Conservation (phyloP, 2,797 vertebrate species). For the Melanotaenia parkinsoni region DNA sequence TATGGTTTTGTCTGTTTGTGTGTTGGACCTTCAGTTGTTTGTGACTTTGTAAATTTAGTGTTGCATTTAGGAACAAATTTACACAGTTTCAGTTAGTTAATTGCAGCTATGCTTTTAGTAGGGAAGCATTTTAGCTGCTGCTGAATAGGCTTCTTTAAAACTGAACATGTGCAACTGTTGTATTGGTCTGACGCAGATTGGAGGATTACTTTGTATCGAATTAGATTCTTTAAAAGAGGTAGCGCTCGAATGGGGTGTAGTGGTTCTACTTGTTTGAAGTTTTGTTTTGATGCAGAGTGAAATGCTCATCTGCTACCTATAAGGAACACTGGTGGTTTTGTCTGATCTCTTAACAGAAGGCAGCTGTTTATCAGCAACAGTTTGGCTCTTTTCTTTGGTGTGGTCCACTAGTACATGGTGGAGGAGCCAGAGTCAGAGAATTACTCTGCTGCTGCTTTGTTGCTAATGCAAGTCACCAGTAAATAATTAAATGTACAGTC, state of each 20-base stretch:
- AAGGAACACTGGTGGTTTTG: conserved; percentile 28
- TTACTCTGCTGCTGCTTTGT: conserved; percentile 42
- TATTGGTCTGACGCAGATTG: not conserved
- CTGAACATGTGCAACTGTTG: not conserved
- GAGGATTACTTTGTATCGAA: not conserved
- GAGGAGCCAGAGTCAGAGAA: conserved; percentile 43
- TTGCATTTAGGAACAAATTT: not conserved
- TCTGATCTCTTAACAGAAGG: conserved; percentile 29
- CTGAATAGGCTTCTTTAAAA: conserved; percentile 11
- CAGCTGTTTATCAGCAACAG: conserved; percentile 44
- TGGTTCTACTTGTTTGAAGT: not conserved
- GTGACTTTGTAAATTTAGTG: conserved; percentile 13
- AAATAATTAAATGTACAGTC: conserved; percentile 68
- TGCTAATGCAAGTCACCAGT: conserved; percentile 67
- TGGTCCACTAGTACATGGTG: conserved; percentile 34
- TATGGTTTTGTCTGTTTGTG: conserved; percentile 28
- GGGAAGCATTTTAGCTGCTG: not conserved
- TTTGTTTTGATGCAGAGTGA: conserved; percentile 6
- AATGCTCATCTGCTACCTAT: conserved; percentile 12
- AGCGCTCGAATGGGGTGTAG: conserved; percentile 2
- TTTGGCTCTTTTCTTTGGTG: conserved; percentile 33
- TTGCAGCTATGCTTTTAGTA: not conserved
- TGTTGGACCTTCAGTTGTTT: conserved; percentile 11
- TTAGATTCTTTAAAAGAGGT: not conserved
- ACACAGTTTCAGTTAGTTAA: not conserved